phyloP scores from a whole-genome alignment of 2,888 invertebrate species.

The Nematopogon swammerdamellus region DNA sequence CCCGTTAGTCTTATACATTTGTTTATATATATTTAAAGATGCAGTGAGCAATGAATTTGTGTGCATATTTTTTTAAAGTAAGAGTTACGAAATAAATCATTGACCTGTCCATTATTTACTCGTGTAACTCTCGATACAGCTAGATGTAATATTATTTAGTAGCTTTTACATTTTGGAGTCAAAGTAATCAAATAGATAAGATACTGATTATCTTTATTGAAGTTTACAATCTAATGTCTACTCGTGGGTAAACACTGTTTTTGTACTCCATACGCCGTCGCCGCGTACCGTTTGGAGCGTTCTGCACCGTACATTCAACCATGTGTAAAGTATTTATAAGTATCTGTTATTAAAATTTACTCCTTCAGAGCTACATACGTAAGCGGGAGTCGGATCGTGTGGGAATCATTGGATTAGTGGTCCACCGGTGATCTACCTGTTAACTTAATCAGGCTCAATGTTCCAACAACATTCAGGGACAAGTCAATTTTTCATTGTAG shows the following conservation, averaged over 20 bases:
- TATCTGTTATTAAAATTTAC: background rate
- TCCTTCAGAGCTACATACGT: background rate
- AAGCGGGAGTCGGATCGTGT: no score
- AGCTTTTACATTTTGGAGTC: background rate
- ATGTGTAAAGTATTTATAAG: background rate
- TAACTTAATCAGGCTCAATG: no score
- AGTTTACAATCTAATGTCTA: background rate
- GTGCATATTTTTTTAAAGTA: constrained; percentile 8
- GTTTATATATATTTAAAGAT: background rate
- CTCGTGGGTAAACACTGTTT: background rate
- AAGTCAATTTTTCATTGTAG: background rate
- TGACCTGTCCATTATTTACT: constrained; percentile 2
- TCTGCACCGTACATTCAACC: background rate
- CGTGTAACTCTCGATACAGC: background rate
- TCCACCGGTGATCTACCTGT: no score
- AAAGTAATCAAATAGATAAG: background rate
- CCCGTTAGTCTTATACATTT: background rate
- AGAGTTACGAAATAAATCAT: constrained; percentile 1
- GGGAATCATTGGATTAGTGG: no score
- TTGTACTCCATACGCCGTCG: background rate
- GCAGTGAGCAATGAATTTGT: background rate
- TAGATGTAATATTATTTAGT: background rate
- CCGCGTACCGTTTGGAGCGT: no score
- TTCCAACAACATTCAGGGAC: background rate
- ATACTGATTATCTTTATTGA: background rate